A percentile compares a stretch with the other conserved stretches of the same genome.
Conservation (phyloP, 2,888 invertebrate genomes). For the Sarcophaga variegata region DNA sequence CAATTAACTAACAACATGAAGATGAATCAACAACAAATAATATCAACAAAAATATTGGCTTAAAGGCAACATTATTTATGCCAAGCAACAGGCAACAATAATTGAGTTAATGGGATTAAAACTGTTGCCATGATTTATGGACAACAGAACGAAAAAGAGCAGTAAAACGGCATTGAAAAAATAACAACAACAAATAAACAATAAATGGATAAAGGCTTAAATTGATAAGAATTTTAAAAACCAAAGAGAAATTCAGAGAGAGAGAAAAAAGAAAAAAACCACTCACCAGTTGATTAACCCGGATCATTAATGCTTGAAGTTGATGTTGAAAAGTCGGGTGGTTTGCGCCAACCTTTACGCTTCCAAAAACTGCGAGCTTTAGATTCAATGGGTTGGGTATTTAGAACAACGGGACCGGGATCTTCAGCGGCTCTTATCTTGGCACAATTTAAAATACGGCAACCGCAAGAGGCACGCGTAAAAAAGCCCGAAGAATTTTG, state of each 20-base stretch:
- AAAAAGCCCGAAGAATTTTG: constrained; percentile 74
- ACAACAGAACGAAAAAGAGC: no score
- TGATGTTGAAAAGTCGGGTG: constrained; percentile 88
- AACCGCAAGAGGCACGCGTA: constrained; percentile 81
- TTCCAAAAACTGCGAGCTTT: constrained; percentile 85
- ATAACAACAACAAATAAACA: constrained; percentile 20
- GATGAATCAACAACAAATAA: not conserved
- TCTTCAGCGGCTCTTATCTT: constrained; percentile 83
- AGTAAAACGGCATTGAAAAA: no score
- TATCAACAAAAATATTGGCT: not conserved
- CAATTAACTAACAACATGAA: not conserved
- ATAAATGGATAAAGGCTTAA: not conserved
- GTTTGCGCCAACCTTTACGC: constrained; percentile 90
- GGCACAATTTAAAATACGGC: constrained; percentile 79
- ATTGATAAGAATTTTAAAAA: no score
- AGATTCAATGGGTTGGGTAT: constrained; percentile 76
- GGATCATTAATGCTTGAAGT: constrained; percentile 88
- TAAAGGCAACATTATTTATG: constrained; percentile 36
- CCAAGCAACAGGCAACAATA: constrained; percentile 21
- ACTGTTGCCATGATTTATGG: constrained; percentile 53
- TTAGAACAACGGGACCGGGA: constrained; percentile 77
- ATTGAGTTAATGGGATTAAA: constrained; percentile 67
- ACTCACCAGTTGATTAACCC: constrained; percentile 85
- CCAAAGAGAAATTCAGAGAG: no score
- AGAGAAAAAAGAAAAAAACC: not conserved